Base-by-base conservation (phyloP, 2,888 invertebrate genomes). In the Heliconius ethilla region DNA sequence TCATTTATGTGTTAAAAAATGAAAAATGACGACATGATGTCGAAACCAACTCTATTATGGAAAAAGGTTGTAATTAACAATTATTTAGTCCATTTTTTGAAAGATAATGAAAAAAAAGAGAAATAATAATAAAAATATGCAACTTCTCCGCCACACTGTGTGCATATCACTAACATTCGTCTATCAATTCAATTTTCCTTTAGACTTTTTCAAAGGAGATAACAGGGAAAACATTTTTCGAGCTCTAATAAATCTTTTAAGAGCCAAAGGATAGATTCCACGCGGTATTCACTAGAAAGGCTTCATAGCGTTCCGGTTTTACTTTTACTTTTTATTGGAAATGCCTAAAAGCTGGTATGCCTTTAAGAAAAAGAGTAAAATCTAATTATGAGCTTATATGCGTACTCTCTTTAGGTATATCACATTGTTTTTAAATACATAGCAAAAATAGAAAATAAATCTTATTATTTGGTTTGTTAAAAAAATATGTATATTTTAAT, bases 331-430 rank as follows among this genome's bases (percentile, higher is more conserved):
- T 59, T 72, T 76, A 63, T 66, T 72, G 65, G 55, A 65, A 55
- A 76, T 65, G 76, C 70, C 65, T 72, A 65, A 76, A 76, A 76
- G 76, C 76, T 37, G 29, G 33, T 51, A 33, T 70, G 70, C 55
- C 65, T 66, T 72, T 66, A 55, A 76, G 66, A 66, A 65, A 55
- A 72, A 37, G 29, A n/a, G n/a, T 11, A 55, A 15, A 51, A 29
- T 51, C 11, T 29, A 70, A 29, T 25, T 51, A 70, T 29, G 29
- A 51, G 18, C 10, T n/a, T 29, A 51, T 27, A 70, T 25, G 18
- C 22, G 22, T 22, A 51, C 51, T 22, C 11, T 51, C 51, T 51
- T 51, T 22, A 6, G 7, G 22, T 51, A 22, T 3, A 51, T 22
- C 18, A 7, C 4, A 18, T 51, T 51, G 0, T 51, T 51, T 18